phyloP scores from a whole-genome alignment of 2,888 invertebrate species.

The Ormyrus rosae region DNA sequence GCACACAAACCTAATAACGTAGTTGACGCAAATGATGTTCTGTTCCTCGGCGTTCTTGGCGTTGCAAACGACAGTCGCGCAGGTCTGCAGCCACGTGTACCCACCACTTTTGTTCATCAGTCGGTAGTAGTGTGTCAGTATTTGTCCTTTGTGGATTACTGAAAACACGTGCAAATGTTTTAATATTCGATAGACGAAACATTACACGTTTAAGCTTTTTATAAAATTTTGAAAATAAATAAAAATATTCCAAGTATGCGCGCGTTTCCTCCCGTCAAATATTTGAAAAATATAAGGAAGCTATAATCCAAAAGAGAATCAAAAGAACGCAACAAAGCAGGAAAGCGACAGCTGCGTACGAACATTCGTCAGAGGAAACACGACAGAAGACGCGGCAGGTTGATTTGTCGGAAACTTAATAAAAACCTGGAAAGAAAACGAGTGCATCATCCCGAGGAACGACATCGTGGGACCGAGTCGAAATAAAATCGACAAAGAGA shows the following conservation, averaged over 20 bases:
- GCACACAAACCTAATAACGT: slow-evolving; percentile 91
- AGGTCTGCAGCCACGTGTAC: slow-evolving; percentile 97
- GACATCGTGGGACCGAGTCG: slow-evolving; percentile 7
- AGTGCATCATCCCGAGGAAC: slow-evolving; percentile 3
- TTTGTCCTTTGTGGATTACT: slow-evolving; percentile 98
- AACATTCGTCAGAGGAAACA: not conserved
- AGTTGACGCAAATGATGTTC: slow-evolving; percentile 97
- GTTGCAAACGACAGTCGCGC: slow-evolving; percentile 96
- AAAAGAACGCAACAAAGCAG: too few relatives aligned
- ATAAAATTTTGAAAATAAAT: too few relatives aligned
- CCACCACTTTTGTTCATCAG: slow-evolving; percentile 97
- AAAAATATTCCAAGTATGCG: too few relatives aligned
- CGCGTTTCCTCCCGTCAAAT: too few relatives aligned
- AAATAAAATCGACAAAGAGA: not conserved
- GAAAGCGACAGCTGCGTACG: too few relatives aligned
- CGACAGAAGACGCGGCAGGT: slow-evolving; percentile 3
- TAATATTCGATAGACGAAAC: too few relatives aligned
- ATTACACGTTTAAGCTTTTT: too few relatives aligned
- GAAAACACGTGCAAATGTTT: slow-evolving; percentile 68
- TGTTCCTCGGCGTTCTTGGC: slow-evolving; percentile 97
- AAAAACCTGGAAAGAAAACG: slow-evolving; percentile 12
- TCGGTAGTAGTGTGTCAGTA: slow-evolving; percentile 96
- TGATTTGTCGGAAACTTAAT: slow-evolving; percentile 1
- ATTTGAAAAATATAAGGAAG: too few relatives aligned
- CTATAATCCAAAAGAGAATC: too few relatives aligned